Evolutionary conservation across 2,888 invertebrate species (phyloP).

Genomic region (Apotomis turbidana): DNA sequence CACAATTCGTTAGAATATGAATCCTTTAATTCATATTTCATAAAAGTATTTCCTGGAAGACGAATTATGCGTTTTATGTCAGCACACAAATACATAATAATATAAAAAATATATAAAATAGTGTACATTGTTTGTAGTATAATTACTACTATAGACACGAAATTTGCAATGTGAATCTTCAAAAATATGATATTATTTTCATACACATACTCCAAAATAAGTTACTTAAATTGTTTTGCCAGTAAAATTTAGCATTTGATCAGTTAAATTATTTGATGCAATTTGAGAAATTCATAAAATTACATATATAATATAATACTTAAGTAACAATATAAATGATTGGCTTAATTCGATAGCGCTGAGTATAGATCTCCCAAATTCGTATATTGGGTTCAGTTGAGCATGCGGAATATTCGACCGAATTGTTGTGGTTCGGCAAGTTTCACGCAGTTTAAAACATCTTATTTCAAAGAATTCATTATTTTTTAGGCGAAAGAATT

Average conservation of each 20-base stretch:
- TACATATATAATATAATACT: no score
- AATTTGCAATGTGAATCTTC: neutral
- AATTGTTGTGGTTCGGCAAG: no score
- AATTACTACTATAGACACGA: constrained; percentile 5
- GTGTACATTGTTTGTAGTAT: neutral
- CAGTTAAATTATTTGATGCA: neutral
- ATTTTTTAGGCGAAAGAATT: no score
- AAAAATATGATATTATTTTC: constrained; percentile 2
- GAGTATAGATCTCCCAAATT: no score
- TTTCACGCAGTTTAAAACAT: no score
- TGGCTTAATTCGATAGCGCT: no score
- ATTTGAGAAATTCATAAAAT: neutral
- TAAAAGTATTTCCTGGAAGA: constrained; percentile 37
- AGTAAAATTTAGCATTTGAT: neutral
- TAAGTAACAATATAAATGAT: no score
- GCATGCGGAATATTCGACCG: no score
- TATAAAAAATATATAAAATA: constrained; percentile 2
- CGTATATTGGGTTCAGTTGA: no score
- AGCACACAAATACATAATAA: constrained; percentile 21
- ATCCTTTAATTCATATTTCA: constrained; percentile 10
- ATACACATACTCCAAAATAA: constrained; percentile 10
- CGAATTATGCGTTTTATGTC: constrained; percentile 27
- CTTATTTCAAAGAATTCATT: no score
- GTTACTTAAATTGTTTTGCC: neutral
- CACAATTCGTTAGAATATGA: constrained; percentile 38